Evolutionary conservation across 2,888 invertebrate genomes (phyloP), one percentile per base, ranked within the genome.

Genomic region (Ametastegia equiseti): DNA sequence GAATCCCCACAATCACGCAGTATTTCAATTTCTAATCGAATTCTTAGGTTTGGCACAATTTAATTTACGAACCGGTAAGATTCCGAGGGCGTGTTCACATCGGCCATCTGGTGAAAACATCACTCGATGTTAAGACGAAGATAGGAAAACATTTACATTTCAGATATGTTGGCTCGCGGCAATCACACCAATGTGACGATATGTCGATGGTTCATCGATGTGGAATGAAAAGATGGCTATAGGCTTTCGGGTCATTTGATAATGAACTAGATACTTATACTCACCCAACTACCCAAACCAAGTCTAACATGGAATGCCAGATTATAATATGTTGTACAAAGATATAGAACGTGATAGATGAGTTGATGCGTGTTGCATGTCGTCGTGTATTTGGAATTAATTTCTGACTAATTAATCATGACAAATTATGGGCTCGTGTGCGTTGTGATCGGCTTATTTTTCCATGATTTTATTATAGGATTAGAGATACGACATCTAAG

Each of bases 31-130:
- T 71, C 71, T 71, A 45, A 71, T 45, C 36, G 36, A 47, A 45
- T 71, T 47, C 45, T 36, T 23, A 71, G 30, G 9, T 71, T 71
- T 71, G 71, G 71, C 71, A 45, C 42, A 45, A 67, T 67, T 67
- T n/a, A n/a, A 67, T 13, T 19, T n/a, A 15, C 19, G 3, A 30
- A 60, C 30, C 60, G 13, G 13, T 13, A 67, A 4, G 19, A 19
- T 36, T n/a, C 39, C 39, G 39, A 19, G 19, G 63, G 36, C 65
- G 36, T 67, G 65, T 67, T 60, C 60, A 30, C 13, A 30, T 60
- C 23, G 19, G n/a, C 65, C 65, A 67, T 36, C 7, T 67, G 39
- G 65, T 67, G 39, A 2, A 67, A 67, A 5, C 65, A 39, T 67
- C 65, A 23, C 2, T 39, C n/a, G n/a, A 39, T 5, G 30, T 1